Evolutionary conservation across 2,797 vertebrate species (phyloP).

Genomic region (Acanthopagrus latus): DNA sequence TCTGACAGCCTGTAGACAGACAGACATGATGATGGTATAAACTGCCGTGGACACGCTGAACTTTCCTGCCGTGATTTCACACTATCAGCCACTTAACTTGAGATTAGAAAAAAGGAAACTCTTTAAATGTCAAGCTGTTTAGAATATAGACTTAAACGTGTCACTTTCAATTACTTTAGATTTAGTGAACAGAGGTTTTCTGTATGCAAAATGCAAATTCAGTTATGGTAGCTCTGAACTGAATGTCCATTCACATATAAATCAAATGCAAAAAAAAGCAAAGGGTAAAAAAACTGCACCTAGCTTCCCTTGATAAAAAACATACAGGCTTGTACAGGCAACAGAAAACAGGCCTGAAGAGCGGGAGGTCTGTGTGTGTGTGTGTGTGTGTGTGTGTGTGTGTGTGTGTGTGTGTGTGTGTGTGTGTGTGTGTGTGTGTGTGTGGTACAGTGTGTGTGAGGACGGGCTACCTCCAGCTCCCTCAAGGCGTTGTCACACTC

Average conservation of each 20-base stretch:
- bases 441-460: constrained; percentile 37
- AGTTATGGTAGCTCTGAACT: constrained; percentile 8
- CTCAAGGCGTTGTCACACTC: constrained; percentile 98
- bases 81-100: constrained; percentile 37
- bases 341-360: constrained; percentile 19
- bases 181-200: constrained; percentile 12
- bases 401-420: constrained; percentile 40
- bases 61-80: constrained; percentile 12
- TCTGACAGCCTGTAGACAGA: constrained; percentile 90
- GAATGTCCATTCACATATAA: constrained; percentile 26
- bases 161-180: constrained; percentile 14
- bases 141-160: constrained; percentile 33
- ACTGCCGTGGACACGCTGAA: constrained; percentile 15
- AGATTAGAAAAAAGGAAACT: constrained; percentile 33
- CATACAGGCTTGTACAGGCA: constrained; percentile 28
- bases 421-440: constrained; percentile 27
- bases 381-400: constrained; percentile 30
- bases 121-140: constrained; percentile 31
- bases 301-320: constrained; percentile 10
- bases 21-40: constrained; percentile 30
- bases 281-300: background rate
- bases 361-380: constrained; percentile 11
- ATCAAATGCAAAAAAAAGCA: constrained; percentile 30
- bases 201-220: constrained; percentile 26
- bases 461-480: constrained; percentile 92